Evolutionary conservation across 2,888 invertebrate genomes (phyloP), one percentile per base, ranked within the genome.

Genomic region (Argynnis bischoffii): DNA sequence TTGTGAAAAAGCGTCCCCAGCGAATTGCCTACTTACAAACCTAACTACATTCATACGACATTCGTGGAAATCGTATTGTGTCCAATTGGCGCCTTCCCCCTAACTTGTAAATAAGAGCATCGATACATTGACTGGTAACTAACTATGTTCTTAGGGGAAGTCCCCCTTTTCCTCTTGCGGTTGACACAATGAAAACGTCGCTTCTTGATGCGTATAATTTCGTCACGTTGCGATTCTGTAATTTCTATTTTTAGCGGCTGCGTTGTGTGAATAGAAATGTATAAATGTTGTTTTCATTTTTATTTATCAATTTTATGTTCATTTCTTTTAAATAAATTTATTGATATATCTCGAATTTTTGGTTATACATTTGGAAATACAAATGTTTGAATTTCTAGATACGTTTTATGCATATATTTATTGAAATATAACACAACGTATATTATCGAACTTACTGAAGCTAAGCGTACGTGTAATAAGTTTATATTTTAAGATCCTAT

Each of bases 61-160:
- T 83, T 84, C 81, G 80, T 76, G 80, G 72, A 79, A 81, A 81
- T 81, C 75, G 78, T 72, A 76, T 78, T 77, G 81, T 72, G 75
- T 74, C 77, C 76, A 80, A 80, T 82, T 79, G 81, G 74, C 80
- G 69, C 66, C 64, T 73, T 68, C 69, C 74, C 72, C 73, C 69
- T 77, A 79, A 78, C 77, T 75, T 73, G 76, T 77, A 76, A 78
- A 78, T 78, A 78, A 76, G 71, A 73, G 61, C 66, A 72, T 73
- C 74, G 79, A 84, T 85, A 83, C 84, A 87, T 85, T 82, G 83
- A 85, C 82, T 87, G 77, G 77, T 78, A 79, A 78, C 81, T 78
- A 79, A 78, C 81, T 81, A 78, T 75, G 65, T 71, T 64, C 63
- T 74, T 76, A 77, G 75, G 69, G 74, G 72, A 70, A 77, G 76